Evolutionary conservation across 1,140 invertebrate genomes (phyloP).

Genomic region (Drosophila kohkoa): DNA sequence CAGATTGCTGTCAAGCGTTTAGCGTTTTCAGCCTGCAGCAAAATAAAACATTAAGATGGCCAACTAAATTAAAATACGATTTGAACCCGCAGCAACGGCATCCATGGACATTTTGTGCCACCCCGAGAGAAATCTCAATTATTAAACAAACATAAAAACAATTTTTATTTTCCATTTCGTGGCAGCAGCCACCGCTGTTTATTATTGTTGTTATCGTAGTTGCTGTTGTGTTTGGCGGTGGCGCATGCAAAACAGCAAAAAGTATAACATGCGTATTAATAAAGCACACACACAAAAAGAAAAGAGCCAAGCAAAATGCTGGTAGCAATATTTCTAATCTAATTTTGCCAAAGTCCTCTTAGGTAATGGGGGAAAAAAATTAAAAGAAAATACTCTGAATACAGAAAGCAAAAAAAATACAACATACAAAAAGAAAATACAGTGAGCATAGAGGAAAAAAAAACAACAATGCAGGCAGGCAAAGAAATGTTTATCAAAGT

Average conservation of each 20-base stretch:
- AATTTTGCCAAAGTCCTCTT: slow-evolving; percentile 73
- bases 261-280: slow-evolving; percentile 70
- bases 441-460: slow-evolving; percentile 27
- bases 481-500: slow-evolving; percentile 75
- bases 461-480: slow-evolving; percentile 67
- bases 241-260: slow-evolving; percentile 64
- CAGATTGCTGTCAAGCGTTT: slow-evolving; percentile 5
- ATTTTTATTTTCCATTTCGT: slow-evolving; percentile 32
- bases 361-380: slow-evolving; percentile 20
- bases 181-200: background rate
- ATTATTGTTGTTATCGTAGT: slow-evolving; percentile 35
- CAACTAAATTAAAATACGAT: slow-evolving; percentile 75
- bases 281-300: slow-evolving; percentile 49
- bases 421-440: slow-evolving; percentile 74
- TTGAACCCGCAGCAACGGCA: slow-evolving; percentile 16
- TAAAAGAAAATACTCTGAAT: slow-evolving; percentile 66
- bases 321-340: slow-evolving; percentile 83
- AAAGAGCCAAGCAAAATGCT: slow-evolving; percentile 72
- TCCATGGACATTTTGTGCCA: slow-evolving; percentile 8
- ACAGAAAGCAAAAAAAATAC: slow-evolving; percentile 52
- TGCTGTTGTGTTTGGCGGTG: slow-evolving; percentile 13
- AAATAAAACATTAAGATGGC: slow-evolving; percentile 49
- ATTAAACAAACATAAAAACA: slow-evolving; percentile 71
- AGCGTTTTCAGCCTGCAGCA: slow-evolving; percentile 28
- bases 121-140: slow-evolving; percentile 54